These are phyloP conservation scores for Sebastes schlegelii DNA, from an alignment of 2,113 vertebrate species.

Conservation along the genomic window DNA sequence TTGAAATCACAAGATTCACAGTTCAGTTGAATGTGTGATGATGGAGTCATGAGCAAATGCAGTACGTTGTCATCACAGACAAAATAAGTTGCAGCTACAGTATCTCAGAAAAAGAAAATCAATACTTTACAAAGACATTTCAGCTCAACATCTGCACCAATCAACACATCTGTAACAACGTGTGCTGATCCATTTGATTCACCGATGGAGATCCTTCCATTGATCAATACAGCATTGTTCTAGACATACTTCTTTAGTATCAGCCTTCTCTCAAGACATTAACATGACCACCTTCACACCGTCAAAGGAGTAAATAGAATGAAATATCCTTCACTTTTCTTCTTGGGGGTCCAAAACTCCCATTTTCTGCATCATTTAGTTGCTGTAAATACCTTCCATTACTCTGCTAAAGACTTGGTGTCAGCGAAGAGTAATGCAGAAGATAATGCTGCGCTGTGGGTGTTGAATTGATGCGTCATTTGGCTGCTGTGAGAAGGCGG, in stretches of 20 bases:
- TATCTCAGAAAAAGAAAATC: background rate
- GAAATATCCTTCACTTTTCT: background rate
- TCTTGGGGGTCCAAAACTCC: background rate
- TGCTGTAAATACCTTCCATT: background rate
- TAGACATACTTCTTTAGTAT: background rate
- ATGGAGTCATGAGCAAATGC: too few species aligned
- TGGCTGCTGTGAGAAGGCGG: slow-evolving; percentile 19
- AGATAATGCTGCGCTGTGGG: slow-evolving; percentile 20
- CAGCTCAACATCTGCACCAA: background rate
- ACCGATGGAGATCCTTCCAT: background rate
- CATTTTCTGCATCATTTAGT: background rate
- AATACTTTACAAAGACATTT: background rate
- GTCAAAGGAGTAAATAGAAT: background rate
- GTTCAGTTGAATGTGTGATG: background rate
- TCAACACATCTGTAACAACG: background rate
- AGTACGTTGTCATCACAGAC: background rate
- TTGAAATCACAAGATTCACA: background rate
- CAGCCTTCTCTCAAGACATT: background rate
- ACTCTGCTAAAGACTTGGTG: background rate
- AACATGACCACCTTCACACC: background rate
- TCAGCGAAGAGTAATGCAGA: slow-evolving; percentile 8
- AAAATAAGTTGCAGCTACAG: too few species aligned
- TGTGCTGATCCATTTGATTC: background rate
- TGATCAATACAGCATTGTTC: background rate
- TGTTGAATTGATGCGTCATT: slow-evolving; percentile 25